Base-by-base conservation (phyloP, 2,888 invertebrate genomes). In the Plagiodera versicolora region DNA sequence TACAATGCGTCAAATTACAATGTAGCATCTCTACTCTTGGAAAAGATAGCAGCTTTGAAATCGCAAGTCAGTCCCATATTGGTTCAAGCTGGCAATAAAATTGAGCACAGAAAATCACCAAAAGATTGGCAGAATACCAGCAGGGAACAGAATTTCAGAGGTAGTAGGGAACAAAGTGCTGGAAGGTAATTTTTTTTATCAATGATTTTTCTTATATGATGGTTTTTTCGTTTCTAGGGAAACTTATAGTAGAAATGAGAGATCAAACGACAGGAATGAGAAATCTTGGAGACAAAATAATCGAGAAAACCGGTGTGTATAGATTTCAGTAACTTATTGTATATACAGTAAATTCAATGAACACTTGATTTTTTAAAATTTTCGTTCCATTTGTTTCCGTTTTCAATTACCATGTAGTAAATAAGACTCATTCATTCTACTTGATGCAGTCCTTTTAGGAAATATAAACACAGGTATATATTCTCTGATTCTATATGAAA, bases 1-100 rank as follows among this genome's bases (percentile, higher is more conserved):
- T 82, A 85, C 49, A 87, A 89, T 70, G 80, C 81, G 24, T 77
- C 81, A 11, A 72, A 75, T 60, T 77, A 77, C 59, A 80, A 79
- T 57, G 78, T 80, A 9, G 77, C 77, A 2, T 77, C 79, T 3
- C 63, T 80, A 44, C 67, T 81, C 35, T 64, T 80, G 56, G 80
- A 80, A 20, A 76, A 75, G 67, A 69, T 80, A 14, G 78, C 79
- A 0, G 71, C 70, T 14, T 73, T 74, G 2, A 75, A 71, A 32
- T 76, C 77, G 3, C 78, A 79, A 67, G 75, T 74, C 35, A 75
- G 74, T 61, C 73, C 78, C 0, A 67, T 78, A 54, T 59, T 78
- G 56, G 65, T 79, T 14, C 79, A 79, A 60, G 79, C 77, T 9
- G 75, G 74, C n/a, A 74, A 76, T 60, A 73, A 73, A 39, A 72